Evolutionary conservation across 2,113 vertebrate species (phyloP), one percentile per base, ranked within the genome.

Genomic region (Cercocebus atys): DNA sequence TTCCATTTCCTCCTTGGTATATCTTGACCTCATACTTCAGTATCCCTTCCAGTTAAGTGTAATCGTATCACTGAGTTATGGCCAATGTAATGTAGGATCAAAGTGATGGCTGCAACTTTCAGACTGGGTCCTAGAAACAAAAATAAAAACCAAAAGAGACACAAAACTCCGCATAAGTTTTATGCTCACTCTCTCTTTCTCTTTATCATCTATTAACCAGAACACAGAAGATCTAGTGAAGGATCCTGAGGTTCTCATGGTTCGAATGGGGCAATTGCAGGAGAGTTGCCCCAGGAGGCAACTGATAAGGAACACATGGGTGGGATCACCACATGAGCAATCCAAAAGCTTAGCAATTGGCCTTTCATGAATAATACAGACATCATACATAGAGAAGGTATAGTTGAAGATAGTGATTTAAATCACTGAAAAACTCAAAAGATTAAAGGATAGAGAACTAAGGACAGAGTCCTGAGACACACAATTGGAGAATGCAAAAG

Each of bases 391-490:
- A 27, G 27, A 68, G 43, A 81, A 40, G 5, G 2, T 5, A 10
- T 47, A 3, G 18, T 50, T 93, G 64, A 72, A 88, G 50, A 50
- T 30, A 93, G 8, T 61, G 27, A 93, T 94, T 93, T 66, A 55
- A 86, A 43, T 86, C 17, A 45, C 1, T 66, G 52, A 50, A 72
- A 47, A 47, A 18, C 30, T 92, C 50, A 80, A 75, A 52, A 61
- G 55, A 43, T 0, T 43, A 6, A 43, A 73, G 68, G 87, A 75
- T 79, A 82, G 75, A 95, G 45, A 88, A 25, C 3, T n/a, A 61
- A 92, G 18, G 5, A 8, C 8, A 76, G 57, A 52, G 45, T 70
- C 32, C 52, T 50, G 40, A 78, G 66, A 95, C 75, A 93, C 22
- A 88, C 79, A 84, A 35, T 0, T 47, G 12, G 47, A 25, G 13